Base-by-base conservation (phyloP, 2,888 invertebrate genomes). In the Diogma glabrata region DNA sequence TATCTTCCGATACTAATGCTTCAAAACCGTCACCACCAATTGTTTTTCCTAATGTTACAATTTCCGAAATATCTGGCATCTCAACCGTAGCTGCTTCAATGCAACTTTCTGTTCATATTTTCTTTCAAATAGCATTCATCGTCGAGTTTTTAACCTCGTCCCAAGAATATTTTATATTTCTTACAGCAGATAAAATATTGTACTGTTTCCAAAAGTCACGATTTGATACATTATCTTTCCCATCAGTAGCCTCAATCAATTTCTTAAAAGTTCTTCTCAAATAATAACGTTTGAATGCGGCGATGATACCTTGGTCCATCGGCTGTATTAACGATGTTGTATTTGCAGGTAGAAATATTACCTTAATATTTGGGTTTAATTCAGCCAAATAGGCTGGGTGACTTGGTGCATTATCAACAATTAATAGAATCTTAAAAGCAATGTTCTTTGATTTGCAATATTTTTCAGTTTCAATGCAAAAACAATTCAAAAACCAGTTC, bases 401-500 rank as follows among this genome's bases (percentile, higher is more conserved):
- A 16, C 46, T n/a, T 19, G 46, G 46, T 16, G 24, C 26, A 16
- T 46, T 46, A 24, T 46, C 46, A 9, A 46, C 24, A 26, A 46
- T 8, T n/a, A 26, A 16, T 14, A 46, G 20, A 26, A 20, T 20
- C 26, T 24, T 46, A 20, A 46, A 46, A 3, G 14, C 16, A 26
- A 26, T 26, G 26, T 46, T 53, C 38, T 52, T 33, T 49, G 54
- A 51, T 30, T 53, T 53, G 40, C 51, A 49, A 50, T 53, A 57
- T 47, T 33, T 46, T 52, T 55, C 54, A 24, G 56, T 54, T 56
- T 57, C 56, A 38, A 54, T 54, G 53, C 55, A 46, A 54, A 51
- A 52, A 48, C 53, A 54, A 52, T 52, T 54, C 43, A 49, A 54
- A 53, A 60, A 55, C 60, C 60, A 63, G 22, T 45, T 22, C 8